Conservation (phyloP, 2,888 invertebrate genomes). For the Tuberolachnus salignus region DNA sequence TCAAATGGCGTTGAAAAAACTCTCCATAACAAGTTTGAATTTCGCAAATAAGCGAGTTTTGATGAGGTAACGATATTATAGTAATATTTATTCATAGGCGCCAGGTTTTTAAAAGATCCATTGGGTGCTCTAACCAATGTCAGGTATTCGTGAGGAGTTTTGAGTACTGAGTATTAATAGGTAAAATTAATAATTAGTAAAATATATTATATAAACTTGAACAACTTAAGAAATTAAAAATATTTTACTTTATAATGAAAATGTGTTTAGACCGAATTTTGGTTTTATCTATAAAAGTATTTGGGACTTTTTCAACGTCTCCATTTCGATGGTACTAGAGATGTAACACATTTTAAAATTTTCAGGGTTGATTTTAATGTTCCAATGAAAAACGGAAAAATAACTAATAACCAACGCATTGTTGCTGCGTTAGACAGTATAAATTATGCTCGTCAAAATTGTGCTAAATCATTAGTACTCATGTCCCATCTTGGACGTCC, state of each 20-base stretch:
- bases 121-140: too few relatives aligned
- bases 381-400: constrained; percentile 92
- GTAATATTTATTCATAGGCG: too few relatives aligned
- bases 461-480: constrained; percentile 93
- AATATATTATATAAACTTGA: too few relatives aligned
- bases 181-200: not conserved
- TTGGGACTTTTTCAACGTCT: too few relatives aligned
- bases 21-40: constrained; percentile 86
- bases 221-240: too few relatives aligned
- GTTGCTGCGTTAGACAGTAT: constrained; percentile 92
- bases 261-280: too few relatives aligned
- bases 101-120: too few relatives aligned
- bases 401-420: constrained; percentile 97
- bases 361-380: constrained; percentile 98
- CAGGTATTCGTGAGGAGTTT: not conserved
- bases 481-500: constrained; percentile 99
- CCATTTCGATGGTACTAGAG: too few relatives aligned
- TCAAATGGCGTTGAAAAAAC: constrained; percentile 86
- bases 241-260: too few relatives aligned
- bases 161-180: not conserved
- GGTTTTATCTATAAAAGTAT: too few relatives aligned
- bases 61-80: constrained; percentile 73
- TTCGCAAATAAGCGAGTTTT: constrained; percentile 87
- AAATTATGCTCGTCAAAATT: constrained; percentile 89
- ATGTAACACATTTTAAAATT: too few relatives aligned